Base-by-base conservation (phyloP, 2,797 vertebrate genomes). In the Mycteria americana region DNA sequence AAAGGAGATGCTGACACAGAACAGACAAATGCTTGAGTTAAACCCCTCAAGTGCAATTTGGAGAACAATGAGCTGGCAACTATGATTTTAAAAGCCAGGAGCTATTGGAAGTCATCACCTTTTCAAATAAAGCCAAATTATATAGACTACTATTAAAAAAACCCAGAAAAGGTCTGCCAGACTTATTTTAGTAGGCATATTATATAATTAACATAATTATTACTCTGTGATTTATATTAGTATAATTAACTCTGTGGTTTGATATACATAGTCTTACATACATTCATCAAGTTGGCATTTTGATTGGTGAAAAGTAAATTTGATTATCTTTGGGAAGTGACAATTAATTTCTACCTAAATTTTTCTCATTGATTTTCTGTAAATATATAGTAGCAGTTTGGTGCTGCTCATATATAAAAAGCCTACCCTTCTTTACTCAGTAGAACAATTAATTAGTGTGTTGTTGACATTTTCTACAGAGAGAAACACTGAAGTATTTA, bases 271-370 rank as follows among this genome's bases (percentile, higher is more conserved):
- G 46, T 59, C 77, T 81, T 76, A 62, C 22, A 74, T 54, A 74
- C n/a, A 83, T 93, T 80, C 45, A 92, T 88, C 82, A 88, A 77
- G 39, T 18, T 97, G 88, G 69, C 73, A 81, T 74, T 94, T 89
- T 94, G 85, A 95, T 69, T 67, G 76, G 82, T 88, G 60, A 93
- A 94, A 92, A 94, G 86, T 77, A 88, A 85, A 91, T 92, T 88
- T 92, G 31, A 89, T 76, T 91, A 73, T 73, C 79, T 90, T 86
- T 83, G 85, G 79, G 69, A 94, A 95, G 67, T 76, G 89, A 83
- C 73, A 81, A 59, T 57, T 73, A 39, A 39, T 39, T 74, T 81
- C 77, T 76, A 73, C 41, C 30, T 90, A 56, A 73, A 70, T 70
- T 91, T 73, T 95, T 88, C 56, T 48, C 46, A 92, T 48, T 72